These are phyloP conservation scores for Hirtodrosophila trivittata DNA, from an alignment of 2,888 invertebrate genomes.

Conservation along the genomic window DNA sequence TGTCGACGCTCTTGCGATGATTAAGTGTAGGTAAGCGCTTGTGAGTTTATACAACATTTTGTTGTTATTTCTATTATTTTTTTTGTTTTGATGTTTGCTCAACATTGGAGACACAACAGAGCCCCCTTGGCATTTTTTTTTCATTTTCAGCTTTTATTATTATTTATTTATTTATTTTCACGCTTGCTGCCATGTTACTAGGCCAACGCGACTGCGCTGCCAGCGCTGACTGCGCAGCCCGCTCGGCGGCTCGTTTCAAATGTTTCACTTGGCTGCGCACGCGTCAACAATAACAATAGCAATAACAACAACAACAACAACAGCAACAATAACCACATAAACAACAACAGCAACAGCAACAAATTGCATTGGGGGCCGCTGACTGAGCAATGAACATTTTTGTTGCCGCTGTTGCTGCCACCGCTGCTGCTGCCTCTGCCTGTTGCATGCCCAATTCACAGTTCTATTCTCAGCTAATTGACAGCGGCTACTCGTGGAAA, in stretches of 20 bases:
- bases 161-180: slow-evolving; percentile 69
- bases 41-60: slow-evolving; percentile 38
- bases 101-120: slow-evolving; percentile 52
- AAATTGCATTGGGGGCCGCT: slow-evolving; percentile 37
- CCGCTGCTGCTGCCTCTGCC: slow-evolving; percentile 8
- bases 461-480: slow-evolving; percentile 68
- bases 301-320: slow-evolving; percentile 23
- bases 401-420: slow-evolving; percentile 11
- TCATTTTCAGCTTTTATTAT: slow-evolving; percentile 67
- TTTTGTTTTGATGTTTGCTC: slow-evolving; percentile 53
- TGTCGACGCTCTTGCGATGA: slow-evolving; percentile 39
- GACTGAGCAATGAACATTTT: slow-evolving; percentile 43
- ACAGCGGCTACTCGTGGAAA: slow-evolving; percentile 26
- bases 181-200: slow-evolving; percentile 70
- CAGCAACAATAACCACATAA: slow-evolving; percentile 21
- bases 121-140: slow-evolving; percentile 31
- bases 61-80: slow-evolving; percentile 29
- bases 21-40: slow-evolving; percentile 51
- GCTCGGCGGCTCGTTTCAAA: slow-evolving; percentile 41
- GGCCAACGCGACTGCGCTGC: slow-evolving; percentile 25
- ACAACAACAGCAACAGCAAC: slow-evolving; percentile 7
- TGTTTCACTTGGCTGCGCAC: slow-evolving; percentile 80
- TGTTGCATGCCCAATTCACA: slow-evolving; percentile 51
- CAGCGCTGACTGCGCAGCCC: slow-evolving; percentile 27
- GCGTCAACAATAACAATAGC: slow-evolving; percentile 54